These are phyloP conservation scores for Phocoena phocoena DNA, from an alignment of 2,113 vertebrate species.

Conservation along the genomic window DNA sequence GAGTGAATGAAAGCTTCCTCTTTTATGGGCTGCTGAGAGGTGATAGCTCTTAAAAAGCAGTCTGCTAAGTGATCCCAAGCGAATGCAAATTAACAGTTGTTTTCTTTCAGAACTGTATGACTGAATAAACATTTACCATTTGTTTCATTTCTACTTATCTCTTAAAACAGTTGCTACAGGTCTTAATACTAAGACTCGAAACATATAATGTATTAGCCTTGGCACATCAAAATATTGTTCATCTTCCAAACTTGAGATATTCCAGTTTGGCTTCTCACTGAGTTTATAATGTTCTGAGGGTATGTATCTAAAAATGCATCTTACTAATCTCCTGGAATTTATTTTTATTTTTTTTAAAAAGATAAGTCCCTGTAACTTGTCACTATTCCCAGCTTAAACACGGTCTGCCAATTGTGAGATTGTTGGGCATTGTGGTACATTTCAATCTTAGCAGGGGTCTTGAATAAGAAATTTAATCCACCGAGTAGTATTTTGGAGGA, in stretches of 20 bases:
- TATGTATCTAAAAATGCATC: constrained; percentile 63
- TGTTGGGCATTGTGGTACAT: constrained; percentile 19
- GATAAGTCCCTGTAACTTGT: constrained; percentile 56
- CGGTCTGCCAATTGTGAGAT: constrained; percentile 37
- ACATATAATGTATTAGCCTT: constrained; percentile 78
- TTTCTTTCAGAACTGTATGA: constrained; percentile 77
- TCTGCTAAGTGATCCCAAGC: constrained; percentile 70
- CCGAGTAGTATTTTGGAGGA: constrained; percentile 46
- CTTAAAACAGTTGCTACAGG: constrained; percentile 78
- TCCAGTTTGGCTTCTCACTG: constrained; percentile 76
- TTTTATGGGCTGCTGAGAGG: constrained; percentile 59
- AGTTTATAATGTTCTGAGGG: constrained; percentile 73
- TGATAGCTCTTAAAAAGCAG: constrained; percentile 71
- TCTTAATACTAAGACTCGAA: constrained; percentile 80
- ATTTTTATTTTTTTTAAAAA: constrained; percentile 18
- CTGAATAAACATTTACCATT: constrained; percentile 80
- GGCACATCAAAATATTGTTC: constrained; percentile 79
- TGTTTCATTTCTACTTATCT: constrained; percentile 77
- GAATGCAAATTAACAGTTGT: constrained; percentile 78
- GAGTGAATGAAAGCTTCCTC: not conserved
- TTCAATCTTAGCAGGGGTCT: constrained; percentile 19
- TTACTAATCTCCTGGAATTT: constrained; percentile 73
- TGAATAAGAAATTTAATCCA: constrained; percentile 30
- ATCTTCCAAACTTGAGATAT: constrained; percentile 77
- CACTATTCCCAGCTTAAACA: constrained; percentile 60